Base-by-base conservation (phyloP, 2,797 vertebrate species). In the Propithecus deckenii region DNA sequence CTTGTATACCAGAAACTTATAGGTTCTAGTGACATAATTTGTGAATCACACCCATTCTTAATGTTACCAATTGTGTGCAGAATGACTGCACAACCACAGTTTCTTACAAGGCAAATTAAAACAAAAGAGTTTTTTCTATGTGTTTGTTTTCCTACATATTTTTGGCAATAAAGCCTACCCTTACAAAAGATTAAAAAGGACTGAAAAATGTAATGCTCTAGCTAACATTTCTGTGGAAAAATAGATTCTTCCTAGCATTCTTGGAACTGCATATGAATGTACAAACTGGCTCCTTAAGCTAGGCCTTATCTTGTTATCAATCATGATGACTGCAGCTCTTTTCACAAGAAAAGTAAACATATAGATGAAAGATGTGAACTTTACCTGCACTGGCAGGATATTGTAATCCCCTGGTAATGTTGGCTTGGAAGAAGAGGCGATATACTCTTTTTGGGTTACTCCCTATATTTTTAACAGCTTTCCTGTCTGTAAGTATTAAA, bases 21-120 rank as follows among this genome's bases (percentile, higher is more conserved):
- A 96, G 84, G 30, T 75, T 96, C n/a, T 85, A 72, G 23, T 86
- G 17, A 30, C 35, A 92, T 83, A 46, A 22, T 69, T 43, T 96
- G 63, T 74, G 63, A 97, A 59, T 72, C 61, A 63, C 18, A 80
- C 11, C 20, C 43, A 55, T 57, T 83, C 46, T 86, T 71, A 84
- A 89, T 14, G 63, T 84, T 63, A 69, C 30, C 63, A 91, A 2
- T 65, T 67, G 32, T 93, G 55, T 38, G 9, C 61, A 89, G 43
- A 83, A 22, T 92, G 78, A 85, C 57, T 72, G 6, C 8, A 61
- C 43, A 94, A 83, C 6, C 48, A 41, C 43, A 80, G 23, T 86
- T 79, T 90, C 48, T 92, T 78, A 78, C 12, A 86, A 84, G n/a
- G 23, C 35, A 88, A 92, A 85, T 78, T 75, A 80, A 78, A 91